Conservation (phyloP, 2,888 invertebrate genomes). For the Polia nebulosa region DNA sequence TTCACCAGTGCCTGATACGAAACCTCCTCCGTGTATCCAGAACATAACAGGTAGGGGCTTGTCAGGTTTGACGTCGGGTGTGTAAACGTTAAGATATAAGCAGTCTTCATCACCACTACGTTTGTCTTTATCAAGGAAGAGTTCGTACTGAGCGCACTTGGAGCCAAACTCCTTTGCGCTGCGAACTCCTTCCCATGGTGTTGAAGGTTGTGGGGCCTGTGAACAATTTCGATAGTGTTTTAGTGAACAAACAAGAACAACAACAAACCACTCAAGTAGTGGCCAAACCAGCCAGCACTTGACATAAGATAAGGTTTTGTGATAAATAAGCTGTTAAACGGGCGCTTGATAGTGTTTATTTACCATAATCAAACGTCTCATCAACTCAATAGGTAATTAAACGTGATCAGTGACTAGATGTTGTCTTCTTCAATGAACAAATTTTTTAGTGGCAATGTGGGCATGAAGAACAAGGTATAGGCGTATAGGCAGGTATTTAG, state of each 20-base stretch:
- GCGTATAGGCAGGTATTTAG: no score
- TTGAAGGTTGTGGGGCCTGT: constrained; percentile 71
- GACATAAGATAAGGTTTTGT: background rate
- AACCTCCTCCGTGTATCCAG: constrained; percentile 79
- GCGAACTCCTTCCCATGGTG: constrained; percentile 76
- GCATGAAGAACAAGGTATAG: background rate
- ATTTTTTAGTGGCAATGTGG: background rate
- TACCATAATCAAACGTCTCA: background rate
- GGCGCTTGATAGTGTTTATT: no score
- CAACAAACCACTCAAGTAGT: background rate
- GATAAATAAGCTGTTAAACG: no score
- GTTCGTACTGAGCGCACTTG: constrained; percentile 72
- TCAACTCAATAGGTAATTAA: background rate
- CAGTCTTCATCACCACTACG: constrained; percentile 79
- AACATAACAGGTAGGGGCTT: constrained; percentile 76
- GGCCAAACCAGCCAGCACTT: background rate
- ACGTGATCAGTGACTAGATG: background rate
- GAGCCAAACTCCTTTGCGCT: constrained; percentile 74
- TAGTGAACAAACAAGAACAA: background rate
- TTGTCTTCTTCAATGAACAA: background rate
- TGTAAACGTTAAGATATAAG: constrained; percentile 80
- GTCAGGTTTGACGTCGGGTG: constrained; percentile 69
- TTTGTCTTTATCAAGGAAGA: constrained; percentile 24
- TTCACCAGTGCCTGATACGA: constrained; percentile 74
- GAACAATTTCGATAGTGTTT: background rate